Evolutionary conservation across 2,888 invertebrate species (phyloP), one percentile per base, ranked within the genome.

Genomic region (Chrysolina americana): DNA sequence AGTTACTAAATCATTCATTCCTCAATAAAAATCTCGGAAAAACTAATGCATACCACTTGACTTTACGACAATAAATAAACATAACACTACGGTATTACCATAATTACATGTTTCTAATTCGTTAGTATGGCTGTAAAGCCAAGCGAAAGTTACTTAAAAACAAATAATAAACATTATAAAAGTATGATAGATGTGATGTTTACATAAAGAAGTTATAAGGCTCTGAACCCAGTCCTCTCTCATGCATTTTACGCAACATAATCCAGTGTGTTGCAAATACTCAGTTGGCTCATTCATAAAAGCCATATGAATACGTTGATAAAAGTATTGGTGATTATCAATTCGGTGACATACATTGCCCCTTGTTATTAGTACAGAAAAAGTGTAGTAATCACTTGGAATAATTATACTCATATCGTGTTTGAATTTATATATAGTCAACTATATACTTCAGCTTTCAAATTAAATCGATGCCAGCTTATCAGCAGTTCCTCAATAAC

Each of bases 111-210:
- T 59, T 59, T 59, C 36, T 59, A 59, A 36, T 59, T 28, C n/a
- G 59, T 59, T 50, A 50, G 36, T 66, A n/a, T 28, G 36, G 66
- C 28, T 50, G 13, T 66, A 17, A 66, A 66, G 48, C 10, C 28
- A 10, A 66, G 50, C 66, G 48, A 48, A 65, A 41, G 53, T 66
- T 48, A 17, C 41, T 50, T 17, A 66, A 66, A 48, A 53, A 36
- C 28, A 50, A 21, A 50, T 48, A 50, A 36, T 41, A 66, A 66
- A 66, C 66, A 28, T 66, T 50, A 41, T 66, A 66, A 36, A 28
- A 41, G 36, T 53, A 19, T 53, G 53, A 66, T 66, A 28, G 50
- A 66, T 66, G 65, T 21, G 44, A n/a, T 65, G 65, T 65, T 65
- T 65, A 47, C 50, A 36, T 66, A 48, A 66, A 17, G 15, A 50